Evolutionary conservation across 1,140 invertebrate genomes (phyloP).

Genomic region (Drosophila tani): DNA sequence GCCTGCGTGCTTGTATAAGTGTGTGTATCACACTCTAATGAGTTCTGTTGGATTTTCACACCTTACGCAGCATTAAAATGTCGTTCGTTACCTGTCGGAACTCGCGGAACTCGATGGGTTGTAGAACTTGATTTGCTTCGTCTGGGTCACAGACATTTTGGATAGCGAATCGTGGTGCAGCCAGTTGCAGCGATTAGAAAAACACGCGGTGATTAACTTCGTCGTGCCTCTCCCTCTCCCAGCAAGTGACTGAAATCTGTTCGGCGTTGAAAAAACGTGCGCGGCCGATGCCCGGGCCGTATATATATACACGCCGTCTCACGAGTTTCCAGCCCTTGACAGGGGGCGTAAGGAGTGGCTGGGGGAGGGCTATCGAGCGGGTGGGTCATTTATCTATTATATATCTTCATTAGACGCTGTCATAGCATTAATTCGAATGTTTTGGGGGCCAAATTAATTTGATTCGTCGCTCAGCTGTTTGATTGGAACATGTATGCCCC

Average conservation of each 20-base stretch:
- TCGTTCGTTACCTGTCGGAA: conserved; percentile 90
- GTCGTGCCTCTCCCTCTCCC: conserved; percentile 56
- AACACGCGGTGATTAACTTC: conserved; percentile 74
- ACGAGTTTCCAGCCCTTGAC: not conserved
- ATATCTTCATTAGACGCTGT: conserved; percentile 22
- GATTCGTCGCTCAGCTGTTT: conserved; percentile 31
- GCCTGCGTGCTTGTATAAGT: conserved; percentile 17
- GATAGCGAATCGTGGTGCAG: conserved; percentile 31
- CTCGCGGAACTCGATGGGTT: conserved; percentile 93
- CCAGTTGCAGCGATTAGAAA: conserved; percentile 59
- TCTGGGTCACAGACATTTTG: conserved; percentile 74
- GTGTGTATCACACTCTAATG: conserved; percentile 52
- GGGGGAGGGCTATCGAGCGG: not conserved
- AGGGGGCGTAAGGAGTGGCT: not conserved
- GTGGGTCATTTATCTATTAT: conserved; percentile 18
- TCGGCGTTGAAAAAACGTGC: conserved; percentile 45
- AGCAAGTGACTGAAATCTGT: conserved; percentile 49
- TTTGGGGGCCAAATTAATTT: conserved; percentile 28
- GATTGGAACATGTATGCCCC: not conserved
- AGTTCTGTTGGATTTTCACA: conserved; percentile 56
- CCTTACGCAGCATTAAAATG: conserved; percentile 43
- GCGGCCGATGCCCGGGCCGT: conserved; percentile 11
- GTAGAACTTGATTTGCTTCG: conserved; percentile 83
- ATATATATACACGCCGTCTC: conserved; percentile 4
- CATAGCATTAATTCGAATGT: conserved; percentile 34